These are phyloP conservation scores for Diachrysia chrysitis DNA, from an alignment of 2,888 invertebrate genomes.

Conservation along the genomic window DNA sequence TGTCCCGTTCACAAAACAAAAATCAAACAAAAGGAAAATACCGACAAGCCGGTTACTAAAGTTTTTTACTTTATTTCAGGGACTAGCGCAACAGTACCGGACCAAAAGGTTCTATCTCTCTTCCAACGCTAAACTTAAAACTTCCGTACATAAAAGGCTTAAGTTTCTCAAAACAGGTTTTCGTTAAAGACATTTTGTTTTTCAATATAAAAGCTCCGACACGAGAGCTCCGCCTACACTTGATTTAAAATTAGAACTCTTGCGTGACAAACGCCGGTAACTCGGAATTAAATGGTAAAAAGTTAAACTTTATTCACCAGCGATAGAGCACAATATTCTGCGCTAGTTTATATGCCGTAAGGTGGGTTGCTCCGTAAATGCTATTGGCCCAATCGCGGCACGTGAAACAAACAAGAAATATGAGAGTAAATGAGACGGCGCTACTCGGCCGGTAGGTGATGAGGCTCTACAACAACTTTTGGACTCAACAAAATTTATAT, in stretches of 20 bases:
- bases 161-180: conserved; percentile 88
- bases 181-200: conserved; percentile 88
- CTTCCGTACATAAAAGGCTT: conserved; percentile 86
- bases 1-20: conserved; percentile 87
- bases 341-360: conserved; percentile 84
- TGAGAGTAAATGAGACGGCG: conserved; percentile 82
- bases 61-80: conserved; percentile 87
- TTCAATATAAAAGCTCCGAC: conserved; percentile 87
- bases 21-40: conserved; percentile 87
- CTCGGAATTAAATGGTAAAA: conserved; percentile 86
- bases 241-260: conserved; percentile 89
- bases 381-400: conserved; percentile 87
- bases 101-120: conserved; percentile 82
- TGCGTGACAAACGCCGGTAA: conserved; percentile 89
- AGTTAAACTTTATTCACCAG: conserved; percentile 87
- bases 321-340: conserved; percentile 85
- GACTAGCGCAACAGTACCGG: conserved; percentile 68
- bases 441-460: conserved; percentile 63
- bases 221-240: conserved; percentile 88
- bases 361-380: conserved; percentile 88
- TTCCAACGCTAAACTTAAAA: conserved; percentile 80
- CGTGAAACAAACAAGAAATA: conserved; percentile 88
- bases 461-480: conserved; percentile 51
- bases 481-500: conserved; percentile 13
- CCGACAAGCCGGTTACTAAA: conserved; percentile 88